phyloP scores from a whole-genome alignment of 2,888 invertebrate species.

The Scrobipalpa atriplicella region DNA sequence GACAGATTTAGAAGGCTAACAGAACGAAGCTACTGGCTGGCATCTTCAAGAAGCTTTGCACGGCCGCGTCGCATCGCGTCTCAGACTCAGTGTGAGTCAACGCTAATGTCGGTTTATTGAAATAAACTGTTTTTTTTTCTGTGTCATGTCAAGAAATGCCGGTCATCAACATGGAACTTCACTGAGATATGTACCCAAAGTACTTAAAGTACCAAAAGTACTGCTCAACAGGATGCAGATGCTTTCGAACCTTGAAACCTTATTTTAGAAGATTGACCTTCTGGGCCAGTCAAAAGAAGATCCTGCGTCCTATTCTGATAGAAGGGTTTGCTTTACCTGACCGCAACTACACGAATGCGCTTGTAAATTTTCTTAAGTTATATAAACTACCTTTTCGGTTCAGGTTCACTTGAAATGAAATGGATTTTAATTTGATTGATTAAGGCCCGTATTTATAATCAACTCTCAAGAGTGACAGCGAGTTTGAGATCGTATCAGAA shows the following conservation, averaged over 20 bases:
- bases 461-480: too few relatives aligned
- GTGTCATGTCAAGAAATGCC: slow-evolving; percentile 1
- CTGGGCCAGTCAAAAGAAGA: not conserved
- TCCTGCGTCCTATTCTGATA: not conserved
- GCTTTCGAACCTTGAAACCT: not conserved
- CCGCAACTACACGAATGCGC: not conserved
- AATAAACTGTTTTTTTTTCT: too few relatives aligned
- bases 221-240: not conserved
- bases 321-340: not conserved
- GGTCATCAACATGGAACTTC: slow-evolving; percentile 40
- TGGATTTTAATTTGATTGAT: too few relatives aligned
- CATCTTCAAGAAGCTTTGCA: too few relatives aligned
- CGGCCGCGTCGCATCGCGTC: too few relatives aligned
- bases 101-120: too few relatives aligned
- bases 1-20: too few relatives aligned
- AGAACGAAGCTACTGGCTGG: too few relatives aligned
- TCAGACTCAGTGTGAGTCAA: too few relatives aligned
- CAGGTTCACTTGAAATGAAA: too few relatives aligned
- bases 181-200: not conserved
- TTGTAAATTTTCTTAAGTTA: not conserved
- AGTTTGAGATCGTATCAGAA: too few relatives aligned
- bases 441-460: too few relatives aligned
- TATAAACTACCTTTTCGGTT: not conserved
- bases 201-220: not conserved
- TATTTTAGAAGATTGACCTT: slow-evolving; percentile 3